Evolutionary conservation across 23 tunicate genomes (phyloP).

Genomic region (Halocynthia aurantium): DNA sequence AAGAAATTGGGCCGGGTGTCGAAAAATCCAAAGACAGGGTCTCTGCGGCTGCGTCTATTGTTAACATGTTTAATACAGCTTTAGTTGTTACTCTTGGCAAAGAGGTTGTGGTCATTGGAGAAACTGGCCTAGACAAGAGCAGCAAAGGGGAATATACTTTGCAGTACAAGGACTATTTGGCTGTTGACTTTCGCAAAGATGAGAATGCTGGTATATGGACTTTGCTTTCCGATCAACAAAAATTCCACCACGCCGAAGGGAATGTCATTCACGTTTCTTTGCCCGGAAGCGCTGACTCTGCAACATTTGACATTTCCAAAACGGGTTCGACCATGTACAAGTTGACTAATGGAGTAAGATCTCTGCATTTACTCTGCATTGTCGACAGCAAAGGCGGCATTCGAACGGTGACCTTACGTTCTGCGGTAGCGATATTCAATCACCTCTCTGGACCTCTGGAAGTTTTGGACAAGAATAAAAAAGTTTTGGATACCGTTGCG

Average conservation of each 20-base stretch:
- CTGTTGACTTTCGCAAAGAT: constrained; percentile 9
- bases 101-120: neutral
- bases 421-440: constrained; percentile 46
- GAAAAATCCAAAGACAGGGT: neutral
- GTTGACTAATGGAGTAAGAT: neutral
- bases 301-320: constrained; percentile 33
- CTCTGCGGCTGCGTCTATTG: constrained; percentile 17
- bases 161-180: constrained; percentile 5
- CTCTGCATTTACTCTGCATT: constrained; percentile 24
- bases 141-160: constrained; percentile 3
- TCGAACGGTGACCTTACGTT: constrained; percentile 44
- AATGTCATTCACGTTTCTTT: neutral
- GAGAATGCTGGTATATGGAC: constrained; percentile 9
- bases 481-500: neutral
- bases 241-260: neutral
- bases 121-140: constrained; percentile 3
- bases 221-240: constrained; percentile 20
- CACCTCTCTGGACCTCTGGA: constrained; percentile 20
- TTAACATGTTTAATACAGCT: constrained; percentile 12
- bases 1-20: neutral
- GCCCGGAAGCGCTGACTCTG: constrained; percentile 14
- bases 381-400: constrained; percentile 51
- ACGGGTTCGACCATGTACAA: constrained; percentile 41
- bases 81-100: constrained; percentile 3
- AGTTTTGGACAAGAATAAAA: constrained; percentile 5